A percentile compares a stretch with the other conserved stretches of the same genome.
Evolutionary conservation across 2,113 vertebrate species (phyloP).

Genomic region (Hydrolagus affinis): DNA sequence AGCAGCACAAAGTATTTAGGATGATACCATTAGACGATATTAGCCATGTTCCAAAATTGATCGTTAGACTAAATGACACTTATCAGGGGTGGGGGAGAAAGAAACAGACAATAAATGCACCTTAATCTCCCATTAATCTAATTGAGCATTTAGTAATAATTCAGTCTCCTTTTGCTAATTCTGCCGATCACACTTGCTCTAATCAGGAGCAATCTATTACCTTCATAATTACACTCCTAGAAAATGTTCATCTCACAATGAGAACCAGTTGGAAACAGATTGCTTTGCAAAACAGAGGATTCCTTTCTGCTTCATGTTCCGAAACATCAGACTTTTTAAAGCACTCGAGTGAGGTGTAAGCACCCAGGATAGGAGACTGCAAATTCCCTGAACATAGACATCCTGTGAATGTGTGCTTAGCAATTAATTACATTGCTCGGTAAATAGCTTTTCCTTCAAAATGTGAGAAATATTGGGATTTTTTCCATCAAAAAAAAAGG

Average conservation of each 20-base stretch:
- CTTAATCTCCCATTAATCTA: neutral
- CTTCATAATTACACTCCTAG: neutral
- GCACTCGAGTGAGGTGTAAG: neutral
- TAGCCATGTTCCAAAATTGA: no score
- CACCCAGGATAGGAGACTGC: neutral
- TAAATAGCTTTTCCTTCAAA: neutral
- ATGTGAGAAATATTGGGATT: neutral
- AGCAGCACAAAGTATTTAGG: no score
- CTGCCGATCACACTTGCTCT: neutral
- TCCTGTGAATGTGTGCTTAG: neutral
- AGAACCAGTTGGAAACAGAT: neutral
- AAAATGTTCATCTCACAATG: neutral
- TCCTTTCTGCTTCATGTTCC: neutral
- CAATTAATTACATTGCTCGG: neutral
- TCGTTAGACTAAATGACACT: no score
- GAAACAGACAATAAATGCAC: no score
- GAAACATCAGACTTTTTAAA: neutral
- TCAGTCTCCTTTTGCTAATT: neutral
- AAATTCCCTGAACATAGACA: neutral
- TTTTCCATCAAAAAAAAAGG: neutral
- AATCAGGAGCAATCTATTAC: conserved; percentile 8
- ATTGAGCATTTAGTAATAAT: neutral
- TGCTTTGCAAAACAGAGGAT: neutral
- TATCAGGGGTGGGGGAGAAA: no score
- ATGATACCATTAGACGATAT: no score